Percentiles rank a stretch among this genome's conserved stretches.
Conservation (phyloP, 2,113 vertebrate species). For the Pitta sordida region DNA sequence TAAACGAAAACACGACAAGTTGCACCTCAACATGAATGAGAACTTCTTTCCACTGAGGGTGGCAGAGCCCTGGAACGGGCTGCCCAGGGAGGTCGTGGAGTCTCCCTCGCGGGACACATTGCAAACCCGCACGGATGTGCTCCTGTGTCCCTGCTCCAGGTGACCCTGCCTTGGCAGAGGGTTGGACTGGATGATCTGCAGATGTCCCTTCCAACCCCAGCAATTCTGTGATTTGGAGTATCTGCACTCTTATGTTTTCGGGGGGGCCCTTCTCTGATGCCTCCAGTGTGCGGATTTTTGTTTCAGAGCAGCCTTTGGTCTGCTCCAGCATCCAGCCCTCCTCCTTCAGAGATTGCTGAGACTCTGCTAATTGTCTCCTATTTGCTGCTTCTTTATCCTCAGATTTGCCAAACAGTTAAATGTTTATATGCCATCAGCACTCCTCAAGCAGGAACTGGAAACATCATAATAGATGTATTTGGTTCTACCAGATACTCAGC, state of each 20-base stretch:
- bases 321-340: not conserved
- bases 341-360: not conserved
- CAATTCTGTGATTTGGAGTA: too few species aligned
- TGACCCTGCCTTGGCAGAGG: too few species aligned
- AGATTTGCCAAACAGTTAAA: not conserved
- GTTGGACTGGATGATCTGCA: too few species aligned
- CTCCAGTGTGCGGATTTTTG: not conserved
- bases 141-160: too few species aligned
- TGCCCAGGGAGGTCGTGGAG: too few species aligned
- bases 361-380: not conserved
- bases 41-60: rapidly evolving
- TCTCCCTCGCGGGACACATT: too few species aligned
- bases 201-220: not conserved
- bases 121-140: too few species aligned
- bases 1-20: not conserved
- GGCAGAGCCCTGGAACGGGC: not conserved
- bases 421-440: rapidly evolving
- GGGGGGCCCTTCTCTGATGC: rapidly evolving
- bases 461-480: not conserved
- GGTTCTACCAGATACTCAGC: not conserved
- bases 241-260: not conserved
- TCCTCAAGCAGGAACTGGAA: not conserved
- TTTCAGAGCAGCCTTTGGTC: not conserved
- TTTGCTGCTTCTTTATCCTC: not conserved
- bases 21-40: not conserved